phyloP scores from a whole-genome alignment of 2,797 vertebrate genomes.

The Myripristis murdjan region DNA sequence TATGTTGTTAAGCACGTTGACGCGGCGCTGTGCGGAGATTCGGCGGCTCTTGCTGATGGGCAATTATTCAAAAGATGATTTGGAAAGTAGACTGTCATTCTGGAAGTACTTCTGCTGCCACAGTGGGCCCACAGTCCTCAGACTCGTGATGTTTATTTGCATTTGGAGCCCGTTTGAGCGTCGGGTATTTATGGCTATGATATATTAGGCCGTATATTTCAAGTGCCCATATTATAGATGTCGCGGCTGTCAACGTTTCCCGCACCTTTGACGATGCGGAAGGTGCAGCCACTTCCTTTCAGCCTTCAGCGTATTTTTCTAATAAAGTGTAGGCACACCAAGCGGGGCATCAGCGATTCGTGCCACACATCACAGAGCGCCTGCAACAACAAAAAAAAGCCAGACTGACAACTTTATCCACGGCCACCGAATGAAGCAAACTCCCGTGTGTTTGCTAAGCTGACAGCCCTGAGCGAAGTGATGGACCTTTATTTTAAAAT shows the following conservation, averaged over 20 bases:
- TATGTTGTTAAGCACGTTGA: neutral
- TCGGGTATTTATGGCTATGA: slow-evolving; percentile 3
- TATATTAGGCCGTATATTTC: slow-evolving; percentile 8
- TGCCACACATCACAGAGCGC: slow-evolving; percentile 28
- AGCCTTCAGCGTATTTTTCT: neutral
- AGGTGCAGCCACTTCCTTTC: neutral
- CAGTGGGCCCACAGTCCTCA: neutral
- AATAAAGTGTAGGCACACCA: slow-evolving; percentile 30
- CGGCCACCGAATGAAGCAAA: slow-evolving; percentile 37
- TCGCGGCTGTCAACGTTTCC: slow-evolving; percentile 19
- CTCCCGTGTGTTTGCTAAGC: slow-evolving; percentile 23
- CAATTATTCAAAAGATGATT: neutral
- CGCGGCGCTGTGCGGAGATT: neutral
- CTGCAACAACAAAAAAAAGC: slow-evolving; percentile 29
- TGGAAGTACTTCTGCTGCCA: slow-evolving; percentile 25
- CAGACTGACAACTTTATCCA: slow-evolving; percentile 55
- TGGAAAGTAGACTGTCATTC: neutral
- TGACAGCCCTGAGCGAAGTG: slow-evolving; percentile 52
- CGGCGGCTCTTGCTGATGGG: neutral
- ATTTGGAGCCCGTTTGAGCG: neutral
- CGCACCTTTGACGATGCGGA: neutral
- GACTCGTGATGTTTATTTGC: slow-evolving; percentile 24
- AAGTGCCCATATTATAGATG: slow-evolving; percentile 5
- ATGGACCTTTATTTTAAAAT: slow-evolving; percentile 21
- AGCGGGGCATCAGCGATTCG: slow-evolving; percentile 51